Conservation (phyloP, 2,797 vertebrate species). For the Poeciliopsis turneri region DNA sequence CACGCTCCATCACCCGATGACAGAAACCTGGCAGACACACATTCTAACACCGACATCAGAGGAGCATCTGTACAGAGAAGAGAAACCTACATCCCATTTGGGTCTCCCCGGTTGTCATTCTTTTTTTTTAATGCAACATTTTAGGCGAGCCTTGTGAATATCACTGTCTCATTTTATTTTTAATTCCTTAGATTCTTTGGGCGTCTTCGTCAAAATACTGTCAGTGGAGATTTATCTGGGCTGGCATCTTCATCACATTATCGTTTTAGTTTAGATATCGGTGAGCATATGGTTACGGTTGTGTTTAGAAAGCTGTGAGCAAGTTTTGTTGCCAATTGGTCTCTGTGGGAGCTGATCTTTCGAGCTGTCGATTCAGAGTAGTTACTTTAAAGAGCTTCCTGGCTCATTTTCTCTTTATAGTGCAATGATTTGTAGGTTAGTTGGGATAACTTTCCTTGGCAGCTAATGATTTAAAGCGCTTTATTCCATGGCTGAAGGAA, state of each 20-base stretch:
- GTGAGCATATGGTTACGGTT: constrained; percentile 7
- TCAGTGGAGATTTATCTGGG: constrained; percentile 46
- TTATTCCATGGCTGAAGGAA: constrained; percentile 51
- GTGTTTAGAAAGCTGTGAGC: constrained; percentile 8
- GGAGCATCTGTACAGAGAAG: constrained; percentile 34
- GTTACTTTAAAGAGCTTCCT: constrained; percentile 37
- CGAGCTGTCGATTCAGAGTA: constrained; percentile 17
- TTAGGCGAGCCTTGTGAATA: constrained; percentile 36
- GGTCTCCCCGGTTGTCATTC: constrained; percentile 35
- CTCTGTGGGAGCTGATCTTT: constrained; percentile 36
- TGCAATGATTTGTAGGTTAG: constrained; percentile 63
- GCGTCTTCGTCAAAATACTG: constrained; percentile 22
- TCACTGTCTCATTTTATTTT: constrained; percentile 46
- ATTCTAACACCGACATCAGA: constrained; percentile 15
- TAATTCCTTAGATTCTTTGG: constrained; percentile 39
- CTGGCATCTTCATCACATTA: constrained; percentile 5
- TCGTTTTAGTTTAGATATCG: constrained; percentile 10
- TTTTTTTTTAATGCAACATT: constrained; percentile 59
- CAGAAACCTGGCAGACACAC: constrained; percentile 31
- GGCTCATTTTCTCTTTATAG: constrained; percentile 33
- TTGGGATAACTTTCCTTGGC: constrained; percentile 60
- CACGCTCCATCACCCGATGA: constrained; percentile 18
- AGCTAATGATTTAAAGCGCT: constrained; percentile 70
- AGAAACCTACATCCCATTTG: constrained; percentile 47
- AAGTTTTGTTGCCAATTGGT: constrained; percentile 31